Base-by-base conservation (phyloP, 2,113 vertebrate genomes). In the Murina feae region DNA sequence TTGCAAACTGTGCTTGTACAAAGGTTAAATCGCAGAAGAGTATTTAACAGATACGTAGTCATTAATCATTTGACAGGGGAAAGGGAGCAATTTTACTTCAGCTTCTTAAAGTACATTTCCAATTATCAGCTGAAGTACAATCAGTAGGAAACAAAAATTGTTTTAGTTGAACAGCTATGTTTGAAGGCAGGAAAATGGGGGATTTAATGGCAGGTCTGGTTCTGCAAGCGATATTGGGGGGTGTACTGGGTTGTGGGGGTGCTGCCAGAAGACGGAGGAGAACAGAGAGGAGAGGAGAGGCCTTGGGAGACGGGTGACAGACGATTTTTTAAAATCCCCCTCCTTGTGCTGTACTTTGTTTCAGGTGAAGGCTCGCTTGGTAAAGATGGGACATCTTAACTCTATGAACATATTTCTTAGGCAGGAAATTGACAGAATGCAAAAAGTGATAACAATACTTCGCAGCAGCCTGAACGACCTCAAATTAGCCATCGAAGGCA, bases 351-450 rank as follows among this genome's bases (percentile, higher is more conserved):
- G 3, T 71, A 6, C 42, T 79, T 84, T 97, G 68, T 97, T 97
- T 96, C 90, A 99, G 98, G 98, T 98, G 58, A 98, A 98, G 97
- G 96, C 96, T 96, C 96, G 39, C 35, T 97, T 99, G 94, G 12
- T 98, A 63, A 98, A 98, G 97, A 98, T 98, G 98, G 98, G 98
- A 39, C 97, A 96, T 6, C 98, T 99, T 83, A 98, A 98, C 65
- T 98, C 98, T 9, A 98, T 98, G 98, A 99, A 98, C 90, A 98
- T 98, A 97, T 99, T 99, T 93, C 98, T 99, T 90, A 96, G 97
- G 6, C 98, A 98, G 97, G 98, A 98, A 97, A 98, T 98, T 66
- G 98, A 98, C 94, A 96, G 98, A 81, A 98, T 99, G 98, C 98
- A 99, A 76, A 98, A 53, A 49, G 97, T 98, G 83, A 98, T 99